Percentiles rank a stretch among this genome's conserved stretches.
These are phyloP conservation scores for Acridotheres tristis DNA, from an alignment of 2,797 vertebrate species.

Conservation along the genomic window DNA sequence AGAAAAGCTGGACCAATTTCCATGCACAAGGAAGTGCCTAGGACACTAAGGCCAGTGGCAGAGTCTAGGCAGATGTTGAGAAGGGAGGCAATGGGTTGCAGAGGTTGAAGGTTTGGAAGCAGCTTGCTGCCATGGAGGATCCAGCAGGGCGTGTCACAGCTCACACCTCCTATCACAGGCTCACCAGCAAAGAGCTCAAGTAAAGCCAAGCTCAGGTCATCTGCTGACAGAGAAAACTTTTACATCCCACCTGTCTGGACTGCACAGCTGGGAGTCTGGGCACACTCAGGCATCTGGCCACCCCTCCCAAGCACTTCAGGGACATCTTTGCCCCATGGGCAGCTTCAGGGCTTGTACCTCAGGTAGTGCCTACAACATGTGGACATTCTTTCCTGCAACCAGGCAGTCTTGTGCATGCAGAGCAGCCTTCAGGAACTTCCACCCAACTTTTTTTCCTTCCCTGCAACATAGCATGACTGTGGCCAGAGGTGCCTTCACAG, in stretches of 20 bases:
- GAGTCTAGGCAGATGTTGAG: neutral
- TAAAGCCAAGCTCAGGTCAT: neutral
- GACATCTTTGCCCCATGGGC: neutral
- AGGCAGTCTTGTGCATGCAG: neutral
- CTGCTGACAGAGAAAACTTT: neutral
- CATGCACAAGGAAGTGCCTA: neutral
- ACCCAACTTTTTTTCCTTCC: neutral
- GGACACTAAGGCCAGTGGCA: neutral
- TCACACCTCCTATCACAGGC: neutral
- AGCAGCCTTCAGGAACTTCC: neutral
- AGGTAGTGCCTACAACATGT: neutral
- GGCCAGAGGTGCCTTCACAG: neutral
- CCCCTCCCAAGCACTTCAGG: accelerated
- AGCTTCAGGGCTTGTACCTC: neutral
- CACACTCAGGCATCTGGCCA: neutral
- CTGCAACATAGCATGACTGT: accelerated
- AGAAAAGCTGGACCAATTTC: neutral
- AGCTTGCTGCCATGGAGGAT: neutral
- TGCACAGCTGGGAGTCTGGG: neutral
- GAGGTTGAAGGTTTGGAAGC: neutral
- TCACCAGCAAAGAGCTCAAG: neutral
- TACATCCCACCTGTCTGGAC: neutral
- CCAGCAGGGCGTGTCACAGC: accelerated
- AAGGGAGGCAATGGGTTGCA: neutral
- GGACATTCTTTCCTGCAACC: neutral